Evolutionary conservation across 1,140 invertebrate genomes (phyloP), one percentile per base, ranked within the genome.

Genomic region (Pantala flavescens): DNA sequence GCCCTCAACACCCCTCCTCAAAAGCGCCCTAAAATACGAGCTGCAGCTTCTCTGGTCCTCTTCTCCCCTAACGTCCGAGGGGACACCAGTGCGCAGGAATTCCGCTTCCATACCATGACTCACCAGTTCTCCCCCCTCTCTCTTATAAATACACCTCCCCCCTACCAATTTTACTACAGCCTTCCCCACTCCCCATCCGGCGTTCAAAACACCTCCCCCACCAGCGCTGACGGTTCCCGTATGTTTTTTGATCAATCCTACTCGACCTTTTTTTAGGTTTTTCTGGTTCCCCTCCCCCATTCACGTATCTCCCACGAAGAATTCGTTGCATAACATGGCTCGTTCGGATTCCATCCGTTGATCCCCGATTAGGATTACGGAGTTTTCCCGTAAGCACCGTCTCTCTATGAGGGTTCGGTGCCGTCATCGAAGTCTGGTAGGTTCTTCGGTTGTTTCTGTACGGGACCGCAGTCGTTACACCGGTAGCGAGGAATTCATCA

Each of bases 121-220:
- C 49, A 63, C 49, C 28, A 21, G 14, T 7, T 12, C n/a, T 63
- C 49, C 12, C 5, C 49, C 49, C 49, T 5, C 49, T 21, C 49
- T 63, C 14, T 3, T 63, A 16, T 63, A 16, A 19, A 16, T 63
- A 16, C 49, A 16, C 49, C 49, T 63, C n/a, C 49, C 49, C 49
- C 49, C 49, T 19, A 63, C 49, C 49, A 63, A 63, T 63, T 63
- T 63, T 63, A 63, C 49, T 63, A 63, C 49, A 36, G 49, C 49
- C 49, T 63, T 21, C 12, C 49, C 49, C 49, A n/a, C 28, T 63
- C 49, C n/a, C 12, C 12, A 19, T 21, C 49, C 28, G 28, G 28
- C 28, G 28, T 36, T 36, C 28, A 2, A 2, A 36, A 36, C 28
- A 36, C 28, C 28, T 36, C 28, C 28, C 28, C 28, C 28, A 63